Evolutionary conservation across 2,888 invertebrate genomes (phyloP), one percentile per base, ranked within the genome.

Genomic region (Rhogogaster chlorosoma): DNA sequence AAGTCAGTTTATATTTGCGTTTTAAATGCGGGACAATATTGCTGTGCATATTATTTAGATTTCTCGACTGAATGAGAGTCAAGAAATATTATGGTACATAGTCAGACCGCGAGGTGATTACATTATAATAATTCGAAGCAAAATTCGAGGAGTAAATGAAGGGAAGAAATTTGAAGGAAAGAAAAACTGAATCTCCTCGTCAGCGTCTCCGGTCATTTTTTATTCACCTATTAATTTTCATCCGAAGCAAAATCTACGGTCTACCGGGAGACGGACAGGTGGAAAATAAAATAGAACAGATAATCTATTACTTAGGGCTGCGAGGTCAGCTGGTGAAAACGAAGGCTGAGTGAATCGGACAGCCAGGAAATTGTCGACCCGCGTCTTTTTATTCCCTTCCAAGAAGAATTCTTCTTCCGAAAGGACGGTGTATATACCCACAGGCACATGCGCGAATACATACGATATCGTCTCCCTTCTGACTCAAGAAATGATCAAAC

Each of bases 331-430:
- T 80, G 73, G 57, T 75, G 85, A 78, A 45, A 57, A 78, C 67
- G 73, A 73, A 61, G 64, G 70, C 77, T 84, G 86, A 86, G 85
- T 87, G 87, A 85, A 87, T 86, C 86, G 75, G 84, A 84, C 86
- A 86, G 83, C 86, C 86, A 85, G 86, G 86, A 87, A 87, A 87
- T 87, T 86, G 86, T 86, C 86, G 84, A 85, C 83, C 61, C 22
- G 22, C 18, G 32, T 64, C 12, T 73, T 85, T 22, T 73, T 85
- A 29, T 78, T 38, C 45, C 42, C n/a, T 78, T 15, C 36, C 57
- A 53, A 75, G 29, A 53, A 75, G 80, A 70, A 57, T 83, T 61
- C 82, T 67, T 4, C 36, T 73, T 32, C 71, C 53, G 26, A 29
- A 61, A 4, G 12, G 10, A 26, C 26, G 26, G 26, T 22, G 15